These are phyloP conservation scores for Apotomis turbidana DNA, from an alignment of 2,888 invertebrate genomes.

Conservation along the genomic window DNA sequence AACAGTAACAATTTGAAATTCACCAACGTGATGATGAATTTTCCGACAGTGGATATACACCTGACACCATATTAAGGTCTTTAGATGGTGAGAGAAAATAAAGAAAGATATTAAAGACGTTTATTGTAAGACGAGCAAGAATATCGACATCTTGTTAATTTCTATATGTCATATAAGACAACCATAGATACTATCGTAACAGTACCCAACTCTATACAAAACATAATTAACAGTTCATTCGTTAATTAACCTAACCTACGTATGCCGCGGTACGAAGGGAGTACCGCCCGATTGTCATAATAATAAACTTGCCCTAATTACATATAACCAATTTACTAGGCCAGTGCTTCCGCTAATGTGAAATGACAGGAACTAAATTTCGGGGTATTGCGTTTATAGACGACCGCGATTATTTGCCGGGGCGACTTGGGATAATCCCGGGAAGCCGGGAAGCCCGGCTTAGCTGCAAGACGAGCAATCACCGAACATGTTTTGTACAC, in stretches of 20 bases:
- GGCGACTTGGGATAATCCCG: constrained; percentile 25
- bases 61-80: too few species aligned
- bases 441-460: constrained; percentile 16
- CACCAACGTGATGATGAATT: too few species aligned
- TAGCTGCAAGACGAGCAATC: constrained; percentile 17
- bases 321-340: neutral
- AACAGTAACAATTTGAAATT: too few species aligned
- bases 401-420: constrained; percentile 17
- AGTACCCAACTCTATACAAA: too few species aligned
- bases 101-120: too few species aligned
- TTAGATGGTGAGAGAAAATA: too few species aligned
- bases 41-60: too few species aligned
- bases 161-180: too few species aligned
- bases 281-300: neutral
- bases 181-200: too few species aligned
- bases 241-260: neutral
- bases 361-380: constrained; percentile 16
- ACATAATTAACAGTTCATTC: too few species aligned
- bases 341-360: neutral
- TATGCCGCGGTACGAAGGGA: neutral
- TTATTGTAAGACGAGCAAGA: too few species aligned
- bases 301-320: neutral
- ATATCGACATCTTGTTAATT: too few species aligned
- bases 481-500: constrained; percentile 18
- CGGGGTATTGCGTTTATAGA: constrained; percentile 18